Conservation (phyloP, 2,113 vertebrate species). For the Setophaga coronata region DNA sequence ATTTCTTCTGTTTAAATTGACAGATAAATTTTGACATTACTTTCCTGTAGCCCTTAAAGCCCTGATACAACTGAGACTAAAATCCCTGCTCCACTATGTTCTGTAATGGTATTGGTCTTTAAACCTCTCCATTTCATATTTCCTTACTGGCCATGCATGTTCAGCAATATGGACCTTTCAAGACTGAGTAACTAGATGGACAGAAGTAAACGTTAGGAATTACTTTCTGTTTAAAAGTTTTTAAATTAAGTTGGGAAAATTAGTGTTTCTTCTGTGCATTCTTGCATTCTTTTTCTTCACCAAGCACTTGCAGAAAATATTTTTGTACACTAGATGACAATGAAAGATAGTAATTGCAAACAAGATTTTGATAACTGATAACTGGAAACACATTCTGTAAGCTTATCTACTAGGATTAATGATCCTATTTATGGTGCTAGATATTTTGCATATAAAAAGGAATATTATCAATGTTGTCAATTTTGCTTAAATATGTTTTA, state of each 20-base stretch:
- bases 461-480: background rate
- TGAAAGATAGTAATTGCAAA: background rate
- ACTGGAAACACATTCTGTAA: background rate
- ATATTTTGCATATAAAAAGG: background rate
- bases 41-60: background rate
- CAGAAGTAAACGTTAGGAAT: background rate
- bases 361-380: background rate
- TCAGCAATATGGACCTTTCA: background rate
- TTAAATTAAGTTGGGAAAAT: background rate
- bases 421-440: background rate
- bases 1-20: background rate
- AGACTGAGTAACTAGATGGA: background rate
- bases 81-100: background rate
- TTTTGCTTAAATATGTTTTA: background rate
- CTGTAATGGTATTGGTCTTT: background rate
- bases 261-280: background rate
- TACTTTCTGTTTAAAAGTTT: background rate
- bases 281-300: background rate
- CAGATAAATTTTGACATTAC: background rate
- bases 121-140: background rate
- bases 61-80: background rate
- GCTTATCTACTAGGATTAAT: background rate
- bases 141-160: background rate
- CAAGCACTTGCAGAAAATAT: background rate
- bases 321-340: conserved; percentile 41